phyloP scores from a whole-genome alignment of 2,797 vertebrate species.

The Poeciliopsis gracilis region DNA sequence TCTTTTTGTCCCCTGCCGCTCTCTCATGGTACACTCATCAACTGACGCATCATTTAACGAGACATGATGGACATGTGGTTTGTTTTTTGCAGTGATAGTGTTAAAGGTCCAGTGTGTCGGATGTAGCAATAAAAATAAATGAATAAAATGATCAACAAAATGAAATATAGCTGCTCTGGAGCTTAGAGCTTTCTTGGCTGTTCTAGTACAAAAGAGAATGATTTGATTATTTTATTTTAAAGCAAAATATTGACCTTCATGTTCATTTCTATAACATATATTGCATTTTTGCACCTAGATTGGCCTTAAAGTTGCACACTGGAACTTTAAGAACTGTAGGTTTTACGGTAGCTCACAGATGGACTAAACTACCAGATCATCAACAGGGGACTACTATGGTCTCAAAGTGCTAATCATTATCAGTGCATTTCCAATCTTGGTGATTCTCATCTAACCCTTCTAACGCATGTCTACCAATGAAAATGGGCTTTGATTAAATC shows the following conservation, averaged over 20 bases:
- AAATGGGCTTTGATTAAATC: slow-evolving; percentile 47
- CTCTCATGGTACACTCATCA: slow-evolving; percentile 76
- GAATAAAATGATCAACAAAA: neutral
- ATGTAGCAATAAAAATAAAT: neutral
- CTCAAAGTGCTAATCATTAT: slow-evolving; percentile 48
- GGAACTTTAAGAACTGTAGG: slow-evolving; percentile 43
- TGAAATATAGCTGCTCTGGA: neutral
- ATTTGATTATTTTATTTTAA: neutral
- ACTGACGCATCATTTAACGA: slow-evolving; percentile 45
- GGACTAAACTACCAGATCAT: slow-evolving; percentile 45
- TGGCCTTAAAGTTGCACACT: slow-evolving; percentile 17
- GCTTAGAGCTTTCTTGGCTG: neutral
- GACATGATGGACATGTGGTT: slow-evolving; percentile 44
- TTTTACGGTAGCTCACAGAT: slow-evolving; percentile 29
- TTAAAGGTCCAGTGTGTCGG: slow-evolving; percentile 41
- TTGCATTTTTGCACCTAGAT: neutral
- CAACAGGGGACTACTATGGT: slow-evolving; percentile 28
- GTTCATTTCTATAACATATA: neutral
- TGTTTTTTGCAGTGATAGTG: slow-evolving; percentile 60
- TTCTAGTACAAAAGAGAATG: neutral
- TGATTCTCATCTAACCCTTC: slow-evolving; percentile 65
- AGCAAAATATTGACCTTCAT: neutral
- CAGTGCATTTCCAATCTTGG: slow-evolving; percentile 31
- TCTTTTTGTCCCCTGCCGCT: slow-evolving; percentile 70
- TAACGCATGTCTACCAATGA: slow-evolving; percentile 68